Conservation (phyloP, 2,113 vertebrate genomes). For the Callocephalon fimbriatum region DNA sequence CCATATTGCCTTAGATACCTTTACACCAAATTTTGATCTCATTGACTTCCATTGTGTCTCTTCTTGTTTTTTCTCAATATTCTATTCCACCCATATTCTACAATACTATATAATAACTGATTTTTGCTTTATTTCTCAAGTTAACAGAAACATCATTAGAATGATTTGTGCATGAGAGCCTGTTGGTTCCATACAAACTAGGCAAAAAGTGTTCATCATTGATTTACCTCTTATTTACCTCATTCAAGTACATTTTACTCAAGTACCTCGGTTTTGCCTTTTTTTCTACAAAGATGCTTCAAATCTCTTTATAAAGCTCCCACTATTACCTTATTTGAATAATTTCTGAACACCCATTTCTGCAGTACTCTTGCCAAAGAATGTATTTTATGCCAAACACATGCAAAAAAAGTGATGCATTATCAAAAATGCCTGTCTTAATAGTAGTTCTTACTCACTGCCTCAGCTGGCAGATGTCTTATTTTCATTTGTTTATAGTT, state of each 20-base stretch:
- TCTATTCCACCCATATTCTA: background rate
- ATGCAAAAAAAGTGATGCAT: background rate
- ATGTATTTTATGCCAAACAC: background rate
- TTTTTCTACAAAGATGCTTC: background rate
- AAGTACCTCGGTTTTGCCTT: background rate
- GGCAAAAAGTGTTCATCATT: background rate
- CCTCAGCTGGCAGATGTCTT: background rate
- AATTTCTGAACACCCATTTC: background rate
- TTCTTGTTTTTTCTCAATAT: background rate
- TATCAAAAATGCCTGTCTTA: background rate
- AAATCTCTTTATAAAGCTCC: background rate
- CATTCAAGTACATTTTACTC: background rate
- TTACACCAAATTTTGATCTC: background rate
- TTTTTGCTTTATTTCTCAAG: background rate
- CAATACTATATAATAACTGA: background rate
- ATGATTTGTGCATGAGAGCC: background rate
- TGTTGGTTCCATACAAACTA: background rate
- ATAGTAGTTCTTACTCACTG: background rate
- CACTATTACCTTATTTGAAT: background rate
- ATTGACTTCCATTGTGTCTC: background rate
- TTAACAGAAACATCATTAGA: background rate
- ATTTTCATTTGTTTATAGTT: background rate
- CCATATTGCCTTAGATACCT: background rate
- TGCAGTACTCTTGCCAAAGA: background rate
- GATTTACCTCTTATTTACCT: background rate